These are phyloP conservation scores for Austrofundulus limnaeus DNA, from an alignment of 2,113 vertebrate species.

Conservation along the genomic window DNA sequence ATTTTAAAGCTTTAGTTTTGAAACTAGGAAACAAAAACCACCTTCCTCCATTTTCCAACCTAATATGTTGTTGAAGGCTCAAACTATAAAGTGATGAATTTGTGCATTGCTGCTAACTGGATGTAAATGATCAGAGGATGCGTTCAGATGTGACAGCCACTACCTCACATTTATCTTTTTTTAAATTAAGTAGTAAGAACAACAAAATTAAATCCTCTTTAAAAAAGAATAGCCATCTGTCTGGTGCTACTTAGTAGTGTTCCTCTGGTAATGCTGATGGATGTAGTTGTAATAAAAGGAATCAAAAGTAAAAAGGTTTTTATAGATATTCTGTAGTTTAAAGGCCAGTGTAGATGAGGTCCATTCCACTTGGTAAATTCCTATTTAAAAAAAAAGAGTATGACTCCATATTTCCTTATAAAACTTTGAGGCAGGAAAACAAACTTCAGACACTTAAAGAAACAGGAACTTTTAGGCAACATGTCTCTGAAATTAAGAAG, in stretches of 20 bases:
- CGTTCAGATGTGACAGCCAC: background rate
- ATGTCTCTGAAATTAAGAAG: slow-evolving; percentile 27
- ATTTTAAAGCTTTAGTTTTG: too few relatives aligned
- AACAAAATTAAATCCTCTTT: slow-evolving; percentile 8
- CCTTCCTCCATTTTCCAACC: too few relatives aligned
- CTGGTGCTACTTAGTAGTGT: slow-evolving; percentile 16
- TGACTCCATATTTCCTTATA: slow-evolving; percentile 22
- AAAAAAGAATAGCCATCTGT: slow-evolving; percentile 22
- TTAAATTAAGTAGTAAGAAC: slow-evolving; percentile 52
- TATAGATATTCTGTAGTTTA: slow-evolving; percentile 24
- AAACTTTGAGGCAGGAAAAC: slow-evolving; percentile 31
- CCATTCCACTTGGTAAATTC: slow-evolving; percentile 32
- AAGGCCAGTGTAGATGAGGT: slow-evolving; percentile 24
- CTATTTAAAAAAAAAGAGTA: slow-evolving; percentile 43
- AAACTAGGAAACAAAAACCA: too few relatives aligned
- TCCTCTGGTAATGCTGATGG: slow-evolving; percentile 49
- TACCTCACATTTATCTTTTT: slow-evolving; percentile 27
- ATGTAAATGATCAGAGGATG: too few relatives aligned
- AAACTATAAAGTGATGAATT: background rate
- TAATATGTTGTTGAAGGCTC: background rate
- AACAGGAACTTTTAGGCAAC: slow-evolving; percentile 26
- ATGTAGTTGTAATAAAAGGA: slow-evolving; percentile 32
- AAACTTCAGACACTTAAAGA: slow-evolving; percentile 23
- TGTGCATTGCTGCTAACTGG: too few relatives aligned
- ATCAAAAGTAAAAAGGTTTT: slow-evolving; percentile 16